phyloP scores from a whole-genome alignment of 2,888 invertebrate genomes.

The Mystacides longicornis region DNA sequence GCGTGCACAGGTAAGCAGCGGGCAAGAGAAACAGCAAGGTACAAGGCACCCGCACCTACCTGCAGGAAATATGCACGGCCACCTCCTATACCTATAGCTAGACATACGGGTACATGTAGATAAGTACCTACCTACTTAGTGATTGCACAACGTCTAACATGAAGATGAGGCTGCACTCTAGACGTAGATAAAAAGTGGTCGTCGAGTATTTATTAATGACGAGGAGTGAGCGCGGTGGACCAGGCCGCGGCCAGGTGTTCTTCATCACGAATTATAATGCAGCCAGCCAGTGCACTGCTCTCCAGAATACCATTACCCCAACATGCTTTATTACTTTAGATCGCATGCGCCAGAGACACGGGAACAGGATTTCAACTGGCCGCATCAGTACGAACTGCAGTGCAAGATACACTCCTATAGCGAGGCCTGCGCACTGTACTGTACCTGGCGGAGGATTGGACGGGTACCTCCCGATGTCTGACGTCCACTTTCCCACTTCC shows the following conservation, averaged over 20 bases:
- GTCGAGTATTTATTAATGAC: neutral
- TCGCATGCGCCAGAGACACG: neutral
- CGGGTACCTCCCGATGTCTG: too few species aligned
- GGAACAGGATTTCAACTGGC: slow-evolving; percentile 1
- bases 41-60: too few species aligned
- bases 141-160: neutral
- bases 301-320: slow-evolving; percentile 2
- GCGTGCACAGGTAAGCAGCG: neutral
- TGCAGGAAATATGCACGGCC: too few species aligned
- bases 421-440: neutral
- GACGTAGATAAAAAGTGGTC: neutral
- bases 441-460: too few species aligned
- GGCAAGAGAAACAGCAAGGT: too few species aligned
- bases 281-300: neutral
- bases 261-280: neutral
- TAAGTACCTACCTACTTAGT: neutral
- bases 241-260: neutral
- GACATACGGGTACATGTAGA: neutral
- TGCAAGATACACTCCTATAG: too few species aligned
- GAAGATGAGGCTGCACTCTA: neutral
- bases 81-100: neutral
- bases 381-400: too few species aligned
- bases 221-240: neutral
- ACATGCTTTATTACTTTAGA: neutral
- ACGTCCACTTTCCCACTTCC: too few species aligned